These are phyloP conservation scores for Ariolimax columbianus DNA, from an alignment of 2,888 invertebrate genomes.

Conservation along the genomic window DNA sequence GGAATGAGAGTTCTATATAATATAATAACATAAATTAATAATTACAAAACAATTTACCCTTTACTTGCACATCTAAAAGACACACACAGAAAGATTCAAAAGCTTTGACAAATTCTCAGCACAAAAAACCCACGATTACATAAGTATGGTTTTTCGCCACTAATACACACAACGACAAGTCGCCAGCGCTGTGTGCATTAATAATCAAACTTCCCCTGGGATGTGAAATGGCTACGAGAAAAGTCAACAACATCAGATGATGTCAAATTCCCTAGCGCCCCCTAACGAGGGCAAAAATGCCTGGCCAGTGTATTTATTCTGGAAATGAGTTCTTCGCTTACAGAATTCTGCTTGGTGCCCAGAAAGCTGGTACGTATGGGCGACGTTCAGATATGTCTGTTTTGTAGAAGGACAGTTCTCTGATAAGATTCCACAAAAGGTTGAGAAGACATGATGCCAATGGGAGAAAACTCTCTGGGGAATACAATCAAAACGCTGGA, in stretches of 20 bases:
- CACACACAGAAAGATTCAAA: too few species aligned
- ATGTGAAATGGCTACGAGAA: not conserved
- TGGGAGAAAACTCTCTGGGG: not conserved
- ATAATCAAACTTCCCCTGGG: not conserved
- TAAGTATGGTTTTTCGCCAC: not conserved
- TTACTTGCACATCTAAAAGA: too few species aligned
- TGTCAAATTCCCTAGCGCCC: not conserved
- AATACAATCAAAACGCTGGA: not conserved
- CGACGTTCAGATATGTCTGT: not conserved
- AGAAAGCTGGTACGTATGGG: not conserved
- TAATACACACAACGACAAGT: not conserved
- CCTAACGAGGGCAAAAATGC: not conserved
- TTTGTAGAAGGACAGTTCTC: not conserved
- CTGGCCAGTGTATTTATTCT: not conserved
- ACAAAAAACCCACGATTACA: not conserved
- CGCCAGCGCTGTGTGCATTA: not conserved
- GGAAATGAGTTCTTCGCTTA: constrained; percentile 14
- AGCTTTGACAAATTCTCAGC: too few species aligned
- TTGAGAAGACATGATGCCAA: not conserved
- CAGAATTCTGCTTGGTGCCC: constrained; percentile 7
- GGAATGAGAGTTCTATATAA: too few species aligned
- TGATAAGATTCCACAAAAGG: constrained; percentile 2
- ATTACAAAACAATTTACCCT: too few species aligned
- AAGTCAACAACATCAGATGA: not conserved
- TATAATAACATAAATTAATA: too few species aligned